These are phyloP conservation scores for Caerostris extrusa DNA, from an alignment of 1,140 invertebrate species.

Conservation along the genomic window DNA sequence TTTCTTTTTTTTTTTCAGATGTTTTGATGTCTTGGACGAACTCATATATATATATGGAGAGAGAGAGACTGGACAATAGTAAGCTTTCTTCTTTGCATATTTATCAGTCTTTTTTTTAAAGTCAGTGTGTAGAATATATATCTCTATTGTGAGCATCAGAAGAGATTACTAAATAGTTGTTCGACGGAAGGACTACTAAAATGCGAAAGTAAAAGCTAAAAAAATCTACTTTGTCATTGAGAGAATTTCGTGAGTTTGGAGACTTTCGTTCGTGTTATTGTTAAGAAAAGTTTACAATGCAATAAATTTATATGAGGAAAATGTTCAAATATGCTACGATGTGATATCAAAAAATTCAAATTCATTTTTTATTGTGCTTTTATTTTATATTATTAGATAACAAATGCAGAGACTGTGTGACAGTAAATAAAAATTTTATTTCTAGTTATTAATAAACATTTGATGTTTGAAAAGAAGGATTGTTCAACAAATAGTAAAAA, in stretches of 20 bases:
- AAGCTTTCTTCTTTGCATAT: slow-evolving; percentile 25
- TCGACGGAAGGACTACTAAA: not conserved
- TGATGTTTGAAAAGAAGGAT: too few relatives aligned
- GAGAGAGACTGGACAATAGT: not conserved
- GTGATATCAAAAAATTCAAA: too few relatives aligned
- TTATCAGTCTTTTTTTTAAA: slow-evolving; percentile 28
- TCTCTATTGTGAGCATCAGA: slow-evolving; percentile 38
- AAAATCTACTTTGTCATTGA: not conserved
- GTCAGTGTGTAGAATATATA: slow-evolving; percentile 22
- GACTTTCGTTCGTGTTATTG: not conserved
- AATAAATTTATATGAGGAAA: not conserved
- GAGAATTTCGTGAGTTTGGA: not conserved
- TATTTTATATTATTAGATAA: too few relatives aligned
- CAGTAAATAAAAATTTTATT: too few relatives aligned
- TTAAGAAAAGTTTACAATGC: not conserved
- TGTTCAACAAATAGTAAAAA: too few relatives aligned
- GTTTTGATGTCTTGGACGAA: slow-evolving; percentile 35
- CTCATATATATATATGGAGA: not conserved
- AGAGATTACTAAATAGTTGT: slow-evolving; percentile 21
- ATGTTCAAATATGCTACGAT: not conserved
- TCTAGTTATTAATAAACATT: too few relatives aligned
- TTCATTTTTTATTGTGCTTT: too few relatives aligned
- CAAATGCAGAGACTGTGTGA: too few relatives aligned
- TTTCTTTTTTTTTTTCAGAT: not conserved
- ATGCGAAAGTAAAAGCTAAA: not conserved